These are phyloP conservation scores for Pitta sordida DNA, from an alignment of 2,113 vertebrate genomes.

Conservation along the genomic window DNA sequence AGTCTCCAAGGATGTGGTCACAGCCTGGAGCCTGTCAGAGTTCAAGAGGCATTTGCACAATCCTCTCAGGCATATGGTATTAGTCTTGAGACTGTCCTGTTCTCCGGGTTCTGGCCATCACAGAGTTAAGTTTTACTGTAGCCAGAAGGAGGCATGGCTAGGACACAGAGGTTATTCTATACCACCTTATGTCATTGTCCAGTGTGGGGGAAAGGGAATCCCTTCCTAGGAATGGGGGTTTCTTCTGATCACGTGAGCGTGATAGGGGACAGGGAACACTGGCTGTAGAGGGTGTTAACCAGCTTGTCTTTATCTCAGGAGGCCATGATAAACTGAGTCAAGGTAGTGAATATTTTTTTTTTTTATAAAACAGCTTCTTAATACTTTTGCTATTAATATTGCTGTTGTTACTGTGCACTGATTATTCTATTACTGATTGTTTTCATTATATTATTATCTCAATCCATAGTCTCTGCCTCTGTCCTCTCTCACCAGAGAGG, in stretches of 20 bases:
- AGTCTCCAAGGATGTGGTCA: background rate
- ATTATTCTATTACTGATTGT: background rate
- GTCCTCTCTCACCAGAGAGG: background rate
- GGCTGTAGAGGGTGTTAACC: background rate
- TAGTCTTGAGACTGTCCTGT: background rate
- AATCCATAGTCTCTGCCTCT: background rate
- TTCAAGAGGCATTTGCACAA: background rate
- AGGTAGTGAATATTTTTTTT: background rate
- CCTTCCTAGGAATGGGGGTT: accelerated
- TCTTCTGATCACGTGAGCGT: background rate
- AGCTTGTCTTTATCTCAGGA: background rate
- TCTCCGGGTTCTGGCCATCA: background rate
- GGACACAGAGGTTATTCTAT: background rate
- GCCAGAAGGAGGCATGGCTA: background rate
- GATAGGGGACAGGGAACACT: no score
- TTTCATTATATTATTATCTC: background rate
- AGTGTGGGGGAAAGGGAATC: accelerated
- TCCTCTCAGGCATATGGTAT: background rate
- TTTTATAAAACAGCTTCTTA: background rate
- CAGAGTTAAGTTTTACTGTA: background rate
- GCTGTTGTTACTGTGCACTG: background rate
- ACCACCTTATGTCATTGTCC: background rate
- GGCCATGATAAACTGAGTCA: background rate
- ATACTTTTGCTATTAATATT: background rate
- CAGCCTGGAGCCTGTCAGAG: background rate